phyloP scores from a whole-genome alignment of 1,140 invertebrate genomes.

The Pectinophora gossypiella region DNA sequence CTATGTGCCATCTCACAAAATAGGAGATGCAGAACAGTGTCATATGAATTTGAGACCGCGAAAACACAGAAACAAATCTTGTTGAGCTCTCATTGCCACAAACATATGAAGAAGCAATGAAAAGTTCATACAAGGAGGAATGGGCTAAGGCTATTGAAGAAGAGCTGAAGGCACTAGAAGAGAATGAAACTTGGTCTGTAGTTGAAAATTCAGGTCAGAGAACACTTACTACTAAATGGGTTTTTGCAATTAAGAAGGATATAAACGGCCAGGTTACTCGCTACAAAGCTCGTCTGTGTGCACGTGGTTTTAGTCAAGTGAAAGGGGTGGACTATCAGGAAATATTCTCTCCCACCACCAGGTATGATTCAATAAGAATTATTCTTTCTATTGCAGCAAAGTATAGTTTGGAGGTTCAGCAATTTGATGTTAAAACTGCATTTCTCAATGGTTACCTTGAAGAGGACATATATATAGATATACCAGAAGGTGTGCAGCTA shows the following conservation, averaged over 20 bases:
- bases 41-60: not conserved
- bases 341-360: slow-evolving; percentile 56
- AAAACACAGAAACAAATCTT: slow-evolving; percentile 14
- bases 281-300: slow-evolving; percentile 33
- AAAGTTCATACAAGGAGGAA: not conserved
- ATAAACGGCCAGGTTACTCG: slow-evolving; percentile 11
- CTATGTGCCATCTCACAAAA: slow-evolving; percentile 14
- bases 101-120: slow-evolving; percentile 18
- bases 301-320: slow-evolving; percentile 22
- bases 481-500: slow-evolving; percentile 9
- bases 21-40: not conserved
- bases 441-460: not conserved
- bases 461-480: not conserved
- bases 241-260: slow-evolving; percentile 18
- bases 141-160: not conserved
- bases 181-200: not conserved
- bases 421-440: not conserved
- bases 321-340: slow-evolving; percentile 58
- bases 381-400: slow-evolving; percentile 19
- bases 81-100: slow-evolving; percentile 12
- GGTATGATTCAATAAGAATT: slow-evolving; percentile 50
- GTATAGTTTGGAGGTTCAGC: not conserved
- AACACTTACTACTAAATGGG: slow-evolving; percentile 15
- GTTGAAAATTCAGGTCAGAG: not conserved
- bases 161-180: not conserved